Percentiles rank a stretch among this genome's conserved stretches.
Conservation (phyloP, 2,113 vertebrate species). For the Eidolon helvum region DNA sequence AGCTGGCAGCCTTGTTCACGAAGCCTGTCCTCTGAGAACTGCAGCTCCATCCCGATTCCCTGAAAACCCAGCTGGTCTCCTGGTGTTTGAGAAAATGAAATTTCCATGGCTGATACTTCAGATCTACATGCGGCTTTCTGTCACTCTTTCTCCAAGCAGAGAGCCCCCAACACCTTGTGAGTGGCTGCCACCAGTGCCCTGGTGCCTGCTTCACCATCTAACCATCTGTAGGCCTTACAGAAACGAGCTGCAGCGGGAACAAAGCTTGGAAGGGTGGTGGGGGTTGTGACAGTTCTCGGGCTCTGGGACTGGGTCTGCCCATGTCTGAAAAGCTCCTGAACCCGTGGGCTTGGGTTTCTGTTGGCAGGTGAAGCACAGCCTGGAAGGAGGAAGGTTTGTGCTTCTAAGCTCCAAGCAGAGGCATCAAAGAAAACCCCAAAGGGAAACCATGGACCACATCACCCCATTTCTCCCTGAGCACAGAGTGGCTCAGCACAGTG, state of each 20-base stretch:
- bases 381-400: not conserved
- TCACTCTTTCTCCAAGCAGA: not conserved
- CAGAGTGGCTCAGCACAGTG: not conserved
- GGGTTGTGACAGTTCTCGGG: too few relatives aligned
- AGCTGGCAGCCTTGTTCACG: too few relatives aligned
- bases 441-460: fast-evolving
- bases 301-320: not conserved
- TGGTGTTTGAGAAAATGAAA: too few relatives aligned
- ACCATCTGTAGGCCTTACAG: not conserved
- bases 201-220: too few relatives aligned
- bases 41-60: too few relatives aligned
- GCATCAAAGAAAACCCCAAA: not conserved
- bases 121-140: not conserved
- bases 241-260: not conserved
- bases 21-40: too few relatives aligned
- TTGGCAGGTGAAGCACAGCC: not conserved
- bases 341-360: not conserved
- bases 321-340: not conserved
- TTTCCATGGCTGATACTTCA: not conserved
- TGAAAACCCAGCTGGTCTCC: too few relatives aligned
- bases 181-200: fast-evolving
- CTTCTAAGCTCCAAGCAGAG: not conserved
- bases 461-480: not conserved
- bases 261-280: not conserved
- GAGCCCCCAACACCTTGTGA: not conserved